Percentiles rank a stretch among this genome's conserved stretches.
These are phyloP conservation scores for Melipona beecheii DNA, from an alignment of 2,888 invertebrate species.

Conservation along the genomic window DNA sequence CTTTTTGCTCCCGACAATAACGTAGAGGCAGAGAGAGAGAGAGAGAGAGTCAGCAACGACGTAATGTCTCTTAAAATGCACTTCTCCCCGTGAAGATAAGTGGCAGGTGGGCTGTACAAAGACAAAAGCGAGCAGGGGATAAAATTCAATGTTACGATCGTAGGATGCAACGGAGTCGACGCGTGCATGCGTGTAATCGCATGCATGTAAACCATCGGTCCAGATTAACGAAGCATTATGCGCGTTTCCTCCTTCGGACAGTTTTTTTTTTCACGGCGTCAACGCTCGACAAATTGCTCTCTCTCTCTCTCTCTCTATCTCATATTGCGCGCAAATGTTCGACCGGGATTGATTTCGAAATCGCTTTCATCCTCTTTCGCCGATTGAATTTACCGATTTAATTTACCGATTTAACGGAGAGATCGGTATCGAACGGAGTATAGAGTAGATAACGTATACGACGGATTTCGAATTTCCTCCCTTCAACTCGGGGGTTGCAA, in stretches of 20 bases:
- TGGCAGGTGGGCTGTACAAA: slow-evolving; percentile 43
- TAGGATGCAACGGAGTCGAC: neutral
- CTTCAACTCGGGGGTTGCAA: no score
- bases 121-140: slow-evolving; percentile 15
- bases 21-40: no score
- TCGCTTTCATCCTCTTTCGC: neutral
- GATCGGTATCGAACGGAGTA: neutral
- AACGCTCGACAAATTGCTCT: slow-evolving; percentile 19
- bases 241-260: slow-evolving; percentile 22
- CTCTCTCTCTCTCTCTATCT: no score
- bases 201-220: slow-evolving; percentile 24
- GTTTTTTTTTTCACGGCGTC: slow-evolving; percentile 8
- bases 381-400: neutral
- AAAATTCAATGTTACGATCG: slow-evolving; percentile 57
- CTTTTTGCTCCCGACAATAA: neutral
- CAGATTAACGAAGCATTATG: slow-evolving; percentile 55
- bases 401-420: neutral
- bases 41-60: no score
- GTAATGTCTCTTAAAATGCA: slow-evolving; percentile 23
- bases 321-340: neutral
- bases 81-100: slow-evolving; percentile 27
- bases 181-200: slow-evolving; percentile 37
- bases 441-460: neutral
- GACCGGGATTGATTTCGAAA: neutral
- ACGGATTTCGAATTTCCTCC: neutral